Evolutionary conservation across 2,797 vertebrate species (phyloP), one percentile per base, ranked within the genome.

Genomic region (Cyclura pinguis): DNA sequence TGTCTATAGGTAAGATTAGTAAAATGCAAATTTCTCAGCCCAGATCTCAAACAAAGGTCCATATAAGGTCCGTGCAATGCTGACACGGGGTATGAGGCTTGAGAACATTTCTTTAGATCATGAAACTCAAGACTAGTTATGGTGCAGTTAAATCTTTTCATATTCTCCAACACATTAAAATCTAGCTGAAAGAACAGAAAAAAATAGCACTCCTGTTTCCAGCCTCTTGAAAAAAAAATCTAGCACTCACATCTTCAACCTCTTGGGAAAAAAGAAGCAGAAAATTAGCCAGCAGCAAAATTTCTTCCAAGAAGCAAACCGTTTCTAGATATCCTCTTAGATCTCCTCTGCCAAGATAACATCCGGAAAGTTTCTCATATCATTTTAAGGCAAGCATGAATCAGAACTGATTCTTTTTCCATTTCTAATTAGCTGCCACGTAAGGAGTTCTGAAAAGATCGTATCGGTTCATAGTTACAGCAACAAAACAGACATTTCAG

Each of bases 321-420:
- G 50, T 64, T 90, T 91, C 86, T 76, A 18, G 74, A 89, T 24
- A 85, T 88, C 42, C 16, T 89, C 35, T 87, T 82, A n/a, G 80
- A 76, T 73, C 57, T 12, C 35, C 13, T 83, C 90, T 73, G 64
- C 87, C 67, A 81, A 72, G 62, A 81, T 81, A 67, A 72, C 50
- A 59, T 88, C 64, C 14, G 1, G 87, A 81, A 88, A 88, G 24
- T 38, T 82, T 55, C 32, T 55, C 57, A 69, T 81, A 57, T 82
- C 32, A 59, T 82, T 29, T 88, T 88, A 62, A 78, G 27, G 27
- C 74, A 77, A 77, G 35, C 32, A 50, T 81, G 86, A 88, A 55
- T 80, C 62, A 69, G 27, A 47, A 35, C 80, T 47, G n/a, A 50
- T n/a, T 29, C 5, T 67, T 57, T 29, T 62, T 50, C 64, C 24